Evolutionary conservation across 2,797 vertebrate species (phyloP).

Genomic region (Xenops minutus): DNA sequence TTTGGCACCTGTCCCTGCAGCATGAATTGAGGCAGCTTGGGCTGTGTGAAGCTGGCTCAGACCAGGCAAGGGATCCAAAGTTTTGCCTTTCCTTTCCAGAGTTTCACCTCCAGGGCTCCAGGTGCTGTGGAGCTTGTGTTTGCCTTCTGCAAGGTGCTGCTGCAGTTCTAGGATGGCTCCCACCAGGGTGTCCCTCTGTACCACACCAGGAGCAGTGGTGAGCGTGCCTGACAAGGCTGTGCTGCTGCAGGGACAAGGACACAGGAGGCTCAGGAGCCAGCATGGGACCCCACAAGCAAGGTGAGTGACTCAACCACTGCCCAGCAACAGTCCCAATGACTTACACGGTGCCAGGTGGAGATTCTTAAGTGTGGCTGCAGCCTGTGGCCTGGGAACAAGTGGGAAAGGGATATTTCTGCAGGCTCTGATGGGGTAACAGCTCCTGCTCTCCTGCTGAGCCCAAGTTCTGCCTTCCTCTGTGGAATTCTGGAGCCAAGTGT

Average conservation of each 20-base stretch:
- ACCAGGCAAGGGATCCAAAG: neutral
- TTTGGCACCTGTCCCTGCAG: neutral
- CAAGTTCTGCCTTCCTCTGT: neutral
- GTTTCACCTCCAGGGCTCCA: neutral
- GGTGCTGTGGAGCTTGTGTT: neutral
- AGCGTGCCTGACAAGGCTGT: fast-evolving
- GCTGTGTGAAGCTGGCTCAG: neutral
- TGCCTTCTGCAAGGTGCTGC: neutral
- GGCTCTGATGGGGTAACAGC: neutral
- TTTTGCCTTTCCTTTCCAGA: neutral
- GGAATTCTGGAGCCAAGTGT: neutral
- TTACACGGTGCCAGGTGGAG: neutral
- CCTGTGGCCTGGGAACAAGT: neutral
- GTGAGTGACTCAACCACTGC: neutral
- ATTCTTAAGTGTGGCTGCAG: neutral
- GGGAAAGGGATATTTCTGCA: neutral
- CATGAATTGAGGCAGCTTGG: neutral
- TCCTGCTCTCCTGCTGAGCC: neutral
- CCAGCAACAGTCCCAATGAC: neutral
- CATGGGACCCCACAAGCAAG: fast-evolving
- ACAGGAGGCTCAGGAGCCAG: neutral
- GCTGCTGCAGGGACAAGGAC: neutral
- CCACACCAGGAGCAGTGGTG: neutral
- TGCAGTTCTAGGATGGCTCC: neutral
- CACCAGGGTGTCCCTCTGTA: neutral